phyloP scores from a whole-genome alignment of 2,888 invertebrate species.

The Rotaria sp. region DNA sequence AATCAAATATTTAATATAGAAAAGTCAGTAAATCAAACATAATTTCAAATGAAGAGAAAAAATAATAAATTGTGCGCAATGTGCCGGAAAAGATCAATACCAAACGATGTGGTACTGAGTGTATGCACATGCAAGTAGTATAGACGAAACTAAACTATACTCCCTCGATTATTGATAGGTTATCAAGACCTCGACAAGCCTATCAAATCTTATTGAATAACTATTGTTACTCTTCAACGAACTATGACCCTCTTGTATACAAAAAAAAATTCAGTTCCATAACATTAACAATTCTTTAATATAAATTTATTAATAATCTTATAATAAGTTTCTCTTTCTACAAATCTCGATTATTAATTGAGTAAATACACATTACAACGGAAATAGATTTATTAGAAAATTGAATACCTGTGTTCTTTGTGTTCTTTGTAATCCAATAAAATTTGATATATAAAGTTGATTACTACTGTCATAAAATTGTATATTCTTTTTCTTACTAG shows the following conservation, averaged over 20 bases:
- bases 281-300: neutral
- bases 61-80: neutral
- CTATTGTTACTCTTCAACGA: too few species aligned
- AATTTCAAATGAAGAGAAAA: neutral
- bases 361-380: neutral
- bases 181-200: neutral
- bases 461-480: neutral
- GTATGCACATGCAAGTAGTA: neutral
- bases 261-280: neutral
- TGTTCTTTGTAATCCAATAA: neutral
- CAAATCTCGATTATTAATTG: neutral
- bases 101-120: neutral
- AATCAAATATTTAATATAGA: neutral
- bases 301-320: neutral
- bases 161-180: neutral
- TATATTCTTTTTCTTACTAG: neutral
- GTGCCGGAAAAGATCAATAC: neutral
- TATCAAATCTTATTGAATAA: too few species aligned
- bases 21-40: neutral
- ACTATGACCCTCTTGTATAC: too few species aligned
- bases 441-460: neutral
- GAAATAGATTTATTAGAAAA: neutral
- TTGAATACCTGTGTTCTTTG: neutral
- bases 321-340: neutral
- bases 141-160: neutral